Conservation (phyloP, 1,140 invertebrate species). For the Lithobius niger region DNA sequence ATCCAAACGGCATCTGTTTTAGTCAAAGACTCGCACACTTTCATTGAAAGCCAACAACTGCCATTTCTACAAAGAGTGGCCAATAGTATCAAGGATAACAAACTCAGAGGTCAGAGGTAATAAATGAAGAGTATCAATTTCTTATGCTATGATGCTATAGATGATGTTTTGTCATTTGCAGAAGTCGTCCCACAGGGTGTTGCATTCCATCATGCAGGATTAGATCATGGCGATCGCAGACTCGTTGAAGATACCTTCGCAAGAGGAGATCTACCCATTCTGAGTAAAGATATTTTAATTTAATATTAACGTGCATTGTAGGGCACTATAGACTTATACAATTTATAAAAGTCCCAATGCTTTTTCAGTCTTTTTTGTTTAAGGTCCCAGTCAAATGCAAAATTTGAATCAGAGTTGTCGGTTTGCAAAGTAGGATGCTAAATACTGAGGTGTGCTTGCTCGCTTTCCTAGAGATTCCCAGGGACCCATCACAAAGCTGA, state of each 20-base stretch:
- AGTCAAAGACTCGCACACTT: constrained; percentile 41
- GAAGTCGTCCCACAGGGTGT: constrained; percentile 45
- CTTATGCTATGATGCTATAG: not conserved
- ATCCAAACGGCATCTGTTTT: constrained; percentile 48
- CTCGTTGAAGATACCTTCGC: constrained; percentile 50
- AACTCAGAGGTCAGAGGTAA: constrained; percentile 41
- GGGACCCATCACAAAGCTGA: no score
- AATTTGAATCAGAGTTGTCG: no score
- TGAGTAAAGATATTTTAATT: constrained; percentile 31
- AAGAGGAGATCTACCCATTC: constrained; percentile 45
- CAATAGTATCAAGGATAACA: constrained; percentile 41
- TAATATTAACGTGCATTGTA: no score
- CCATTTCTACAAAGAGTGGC: constrained; percentile 22
- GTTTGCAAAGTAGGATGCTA: no score
- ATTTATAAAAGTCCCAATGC: no score
- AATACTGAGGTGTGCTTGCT: no score
- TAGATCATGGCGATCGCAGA: constrained; percentile 45
- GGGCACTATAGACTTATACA: no score
- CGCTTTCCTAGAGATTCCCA: no score
- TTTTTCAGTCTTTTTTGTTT: no score
- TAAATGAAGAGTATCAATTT: not conserved
- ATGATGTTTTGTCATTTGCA: constrained; percentile 19
- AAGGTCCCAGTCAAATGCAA: no score
- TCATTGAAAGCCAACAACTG: constrained; percentile 25
- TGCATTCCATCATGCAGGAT: constrained; percentile 62